Evolutionary conservation across 1,140 invertebrate genomes (phyloP), one percentile per base, ranked within the genome.

Genomic region (Triops longicaudatus): DNA sequence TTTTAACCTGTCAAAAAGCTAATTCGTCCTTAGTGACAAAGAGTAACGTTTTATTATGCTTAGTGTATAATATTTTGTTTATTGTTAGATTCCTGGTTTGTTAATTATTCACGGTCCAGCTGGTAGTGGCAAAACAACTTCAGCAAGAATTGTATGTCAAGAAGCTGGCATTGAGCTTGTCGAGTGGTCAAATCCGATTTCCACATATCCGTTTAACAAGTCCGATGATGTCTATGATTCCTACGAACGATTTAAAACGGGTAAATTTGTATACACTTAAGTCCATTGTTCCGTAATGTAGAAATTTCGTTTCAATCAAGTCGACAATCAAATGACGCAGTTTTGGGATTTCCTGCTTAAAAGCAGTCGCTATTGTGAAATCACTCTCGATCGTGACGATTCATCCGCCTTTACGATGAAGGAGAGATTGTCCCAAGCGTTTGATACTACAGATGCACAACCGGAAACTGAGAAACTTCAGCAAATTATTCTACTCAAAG

Each of bases 311-410:
- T 2, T 37, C 22, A 63, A 17, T 22, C 10, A n/a, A 63, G 50
- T 3, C 17, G 50, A 63, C 50, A 63, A 63, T 63, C 50, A 63
- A 17, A 63, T 63, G 50, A 63, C 50, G 17, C 50, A 63, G 50
- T 63, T 63, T 63, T 63, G 50, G 50, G 50, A 63, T 63, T 63
- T 63, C 17, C 50, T 63, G 50, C 50, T 63, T 22, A 63, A 63
- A 63, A 63, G 50, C 50, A 63, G 50, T 63, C 50, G 50, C 22
- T 63, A 63, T 63, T 63, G 50, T 22, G 50, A 63, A 14, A 63
- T 63, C 50, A 63, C 50, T 9, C 50, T 63, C 14, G 14, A 9
- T 14, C 14, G 17, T 63, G 50, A 63, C 6, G 50, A 63, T 22
- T 22, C 6, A 6, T 4, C 50, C 17, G 3, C 17, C 10, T 5